phyloP scores from a whole-genome alignment of 2,113 vertebrate genomes.

The Carassius carassius region DNA sequence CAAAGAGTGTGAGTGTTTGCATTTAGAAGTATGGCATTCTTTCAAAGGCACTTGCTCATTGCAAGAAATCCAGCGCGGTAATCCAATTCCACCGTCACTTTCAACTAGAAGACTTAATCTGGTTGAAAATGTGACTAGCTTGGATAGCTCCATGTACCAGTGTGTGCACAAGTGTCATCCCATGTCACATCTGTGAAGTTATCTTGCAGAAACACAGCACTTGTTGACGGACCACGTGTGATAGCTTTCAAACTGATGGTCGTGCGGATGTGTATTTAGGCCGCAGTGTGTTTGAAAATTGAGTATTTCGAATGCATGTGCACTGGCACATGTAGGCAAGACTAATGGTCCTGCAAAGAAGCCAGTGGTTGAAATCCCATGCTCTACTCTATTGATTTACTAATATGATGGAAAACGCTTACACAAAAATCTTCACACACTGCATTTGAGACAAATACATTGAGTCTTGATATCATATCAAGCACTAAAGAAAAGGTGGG shows the following conservation, averaged over 20 bases:
- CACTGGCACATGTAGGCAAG: not conserved
- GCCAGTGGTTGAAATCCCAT: constrained; percentile 5
- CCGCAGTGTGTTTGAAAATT: constrained; percentile 6
- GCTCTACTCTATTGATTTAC: not conserved
- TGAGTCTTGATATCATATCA: constrained; percentile 12
- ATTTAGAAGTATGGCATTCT: constrained; percentile 56
- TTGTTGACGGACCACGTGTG: constrained; percentile 34
- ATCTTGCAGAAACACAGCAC: constrained; percentile 53
- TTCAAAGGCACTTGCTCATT: constrained; percentile 68
- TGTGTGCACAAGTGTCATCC: constrained; percentile 50
- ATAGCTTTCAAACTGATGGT: constrained; percentile 27
- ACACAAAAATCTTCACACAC: not conserved
- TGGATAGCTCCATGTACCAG: constrained; percentile 43
- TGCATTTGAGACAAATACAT: constrained; percentile 12
- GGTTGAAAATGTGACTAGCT: constrained; percentile 52
- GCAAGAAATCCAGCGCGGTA: constrained; percentile 67
- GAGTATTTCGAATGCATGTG: constrained; percentile 14
- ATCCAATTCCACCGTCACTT: constrained; percentile 68
- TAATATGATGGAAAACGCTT: not conserved
- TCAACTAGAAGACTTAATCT: constrained; percentile 64
- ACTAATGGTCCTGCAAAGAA: not conserved
- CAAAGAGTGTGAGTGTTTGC: not conserved
- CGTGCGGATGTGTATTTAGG: constrained; percentile 11
- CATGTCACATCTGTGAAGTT: constrained; percentile 52
- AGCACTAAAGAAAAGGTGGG: not conserved